Base-by-base conservation (phyloP, 2,797 vertebrate genomes). In the Psittacula derbiana region DNA sequence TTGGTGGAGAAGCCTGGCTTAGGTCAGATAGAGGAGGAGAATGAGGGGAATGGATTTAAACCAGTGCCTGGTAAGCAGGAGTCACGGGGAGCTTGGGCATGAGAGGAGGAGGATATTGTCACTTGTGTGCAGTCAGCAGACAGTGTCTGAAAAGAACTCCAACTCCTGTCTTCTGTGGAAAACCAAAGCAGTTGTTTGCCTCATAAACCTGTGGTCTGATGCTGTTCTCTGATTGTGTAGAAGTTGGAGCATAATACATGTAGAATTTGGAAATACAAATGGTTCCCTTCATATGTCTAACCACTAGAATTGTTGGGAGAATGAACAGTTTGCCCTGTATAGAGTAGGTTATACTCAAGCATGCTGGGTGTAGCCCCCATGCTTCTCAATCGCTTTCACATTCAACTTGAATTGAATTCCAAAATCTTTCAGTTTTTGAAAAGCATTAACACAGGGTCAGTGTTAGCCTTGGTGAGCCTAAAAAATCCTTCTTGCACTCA, bases 31-130 rank as follows among this genome's bases (percentile, higher is more conserved):
- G 98, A 98, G 96, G 98, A 99, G 67, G 98, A 98, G 85, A 95
- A 94, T 3, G 98, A 98, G 96, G 97, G 98, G 66, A 96, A 97
- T 40, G 97, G 98, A 91, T 98, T 98, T 95, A 98, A 98, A 78
- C 98, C 97, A 55, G 93, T 98, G 78, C 97, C 98, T 95, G 99
- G 99, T 99, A 98, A 98, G 98, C 85, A 64, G 36, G 23, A 52
- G 50, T 38, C 3, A 2, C 19, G 18, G 79, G 76, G 40, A 71
- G 33, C 43, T 24, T 70, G 64, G 33, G 19, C 30, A 8, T 75
- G 31, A 85, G 70, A 23, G 17, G 28, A 20, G 61, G 74, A 92
- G 41, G 33, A 21, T 66, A 3, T 28, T 50, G 43, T 62, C 52
- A 40, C 28, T 91, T 72, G 40, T 44, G 10, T 40, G 21, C 8